phyloP scores from a whole-genome alignment of 2,797 vertebrate species.

The Characodon lateralis region DNA sequence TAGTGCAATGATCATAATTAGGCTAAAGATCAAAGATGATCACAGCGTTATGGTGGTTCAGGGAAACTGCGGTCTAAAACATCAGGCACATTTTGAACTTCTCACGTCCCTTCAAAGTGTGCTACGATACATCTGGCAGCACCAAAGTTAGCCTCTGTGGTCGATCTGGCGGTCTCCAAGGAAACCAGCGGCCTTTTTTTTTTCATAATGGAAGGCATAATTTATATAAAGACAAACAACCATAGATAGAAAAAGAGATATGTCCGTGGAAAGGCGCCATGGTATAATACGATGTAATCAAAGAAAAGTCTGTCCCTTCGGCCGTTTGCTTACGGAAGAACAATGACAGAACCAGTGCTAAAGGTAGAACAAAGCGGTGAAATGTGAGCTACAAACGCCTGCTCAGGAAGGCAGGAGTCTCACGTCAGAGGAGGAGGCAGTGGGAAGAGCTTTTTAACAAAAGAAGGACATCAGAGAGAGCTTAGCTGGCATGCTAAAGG shows the following conservation, averaged over 20 bases:
- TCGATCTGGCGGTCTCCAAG: constrained; percentile 53
- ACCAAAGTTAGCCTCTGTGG: constrained; percentile 65
- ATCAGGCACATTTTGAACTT: constrained; percentile 70
- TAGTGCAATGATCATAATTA: constrained; percentile 36
- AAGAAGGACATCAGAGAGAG: constrained; percentile 76
- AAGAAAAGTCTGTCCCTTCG: constrained; percentile 57
- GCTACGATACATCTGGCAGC: constrained; percentile 75
- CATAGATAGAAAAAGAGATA: constrained; percentile 79
- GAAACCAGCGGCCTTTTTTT: constrained; percentile 53
- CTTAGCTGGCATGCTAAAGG: constrained; percentile 79
- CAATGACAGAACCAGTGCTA: constrained; percentile 61
- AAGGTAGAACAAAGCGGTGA: constrained; percentile 72
- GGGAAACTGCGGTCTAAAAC: constrained; percentile 58
- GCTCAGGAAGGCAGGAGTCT: constrained; percentile 47
- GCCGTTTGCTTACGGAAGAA: constrained; percentile 51
- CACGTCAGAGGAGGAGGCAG: constrained; percentile 58
- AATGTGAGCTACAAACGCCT: constrained; percentile 51
- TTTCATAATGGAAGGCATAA: constrained; percentile 71
- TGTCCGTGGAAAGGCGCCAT: constrained; percentile 82
- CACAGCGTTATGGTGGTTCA: constrained; percentile 28
- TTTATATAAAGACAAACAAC: constrained; percentile 74
- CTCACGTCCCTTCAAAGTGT: constrained; percentile 69
- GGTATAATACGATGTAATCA: constrained; percentile 77
- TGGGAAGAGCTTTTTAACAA: constrained; percentile 73
- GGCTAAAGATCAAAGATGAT: constrained; percentile 13